Evolutionary conservation across 2,797 vertebrate genomes (phyloP).

Genomic region (Podarcis siculus): DNA sequence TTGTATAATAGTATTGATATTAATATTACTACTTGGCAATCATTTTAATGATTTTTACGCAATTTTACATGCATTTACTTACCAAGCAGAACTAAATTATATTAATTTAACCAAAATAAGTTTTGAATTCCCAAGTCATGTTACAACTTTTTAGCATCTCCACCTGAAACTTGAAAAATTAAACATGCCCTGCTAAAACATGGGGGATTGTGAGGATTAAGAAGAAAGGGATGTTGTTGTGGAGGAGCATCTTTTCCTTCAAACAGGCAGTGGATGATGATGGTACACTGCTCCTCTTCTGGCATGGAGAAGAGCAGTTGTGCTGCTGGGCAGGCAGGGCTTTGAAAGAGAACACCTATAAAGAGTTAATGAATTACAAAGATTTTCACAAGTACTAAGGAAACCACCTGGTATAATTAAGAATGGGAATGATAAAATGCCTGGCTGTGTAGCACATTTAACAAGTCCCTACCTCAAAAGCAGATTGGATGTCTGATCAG

Average conservation of each 20-base stretch:
- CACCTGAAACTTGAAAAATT: no score
- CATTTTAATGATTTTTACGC: no score
- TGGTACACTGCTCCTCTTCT: background rate
- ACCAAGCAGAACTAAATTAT: no score
- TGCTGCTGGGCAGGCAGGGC: background rate
- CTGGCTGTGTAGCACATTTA: background rate
- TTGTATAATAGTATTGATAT: no score
- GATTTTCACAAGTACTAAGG: background rate
- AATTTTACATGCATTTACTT: no score
- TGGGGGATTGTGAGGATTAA: background rate
- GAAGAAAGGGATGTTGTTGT: background rate
- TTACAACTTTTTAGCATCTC: no score
- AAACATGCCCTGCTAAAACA: no score
- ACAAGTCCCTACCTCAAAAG: background rate
- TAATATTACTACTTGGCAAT: no score
- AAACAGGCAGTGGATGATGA: background rate
- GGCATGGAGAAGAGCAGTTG: background rate
- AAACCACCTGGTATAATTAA: background rate
- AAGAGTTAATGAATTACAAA: background rate
- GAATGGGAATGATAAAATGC: background rate
- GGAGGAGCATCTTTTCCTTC: background rate
- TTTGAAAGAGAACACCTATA: background rate
- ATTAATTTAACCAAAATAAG: no score
- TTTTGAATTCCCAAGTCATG: no score
- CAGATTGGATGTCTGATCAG: background rate